A percentile compares a stretch with the other conserved stretches of the same genome.
phyloP scores from a whole-genome alignment of 2,113 vertebrate species.

The Axis porcinus region DNA sequence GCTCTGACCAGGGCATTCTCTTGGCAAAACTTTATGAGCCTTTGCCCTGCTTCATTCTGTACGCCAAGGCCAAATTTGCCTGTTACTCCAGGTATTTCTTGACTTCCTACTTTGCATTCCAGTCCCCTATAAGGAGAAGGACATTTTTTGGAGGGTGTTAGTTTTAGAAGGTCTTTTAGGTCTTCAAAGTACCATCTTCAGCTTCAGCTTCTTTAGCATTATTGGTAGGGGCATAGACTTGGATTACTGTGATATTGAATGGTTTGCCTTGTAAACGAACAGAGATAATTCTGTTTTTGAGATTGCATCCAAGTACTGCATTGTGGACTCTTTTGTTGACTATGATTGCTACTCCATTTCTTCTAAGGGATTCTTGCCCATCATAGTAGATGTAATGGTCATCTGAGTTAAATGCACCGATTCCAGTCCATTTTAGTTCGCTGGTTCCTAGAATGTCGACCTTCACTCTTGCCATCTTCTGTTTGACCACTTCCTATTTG shows the following conservation, averaged over 20 bases:
- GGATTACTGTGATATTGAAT: neutral
- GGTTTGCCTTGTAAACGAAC: neutral
- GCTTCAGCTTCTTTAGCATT: neutral
- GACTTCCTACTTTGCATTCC: neutral
- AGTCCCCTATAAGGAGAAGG: neutral
- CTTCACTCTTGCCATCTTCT: neutral
- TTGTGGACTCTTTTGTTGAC: neutral
- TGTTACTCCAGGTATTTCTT: neutral
- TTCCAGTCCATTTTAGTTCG: neutral
- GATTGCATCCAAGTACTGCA: neutral
- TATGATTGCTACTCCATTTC: neutral
- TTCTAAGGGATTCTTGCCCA: neutral
- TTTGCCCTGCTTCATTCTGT: neutral
- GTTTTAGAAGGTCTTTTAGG: neutral
- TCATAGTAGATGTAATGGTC: neutral
- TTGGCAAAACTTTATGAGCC: neutral
- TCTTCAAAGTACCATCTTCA: neutral
- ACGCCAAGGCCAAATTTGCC: neutral
- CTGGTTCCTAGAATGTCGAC: neutral
- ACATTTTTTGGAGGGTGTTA: neutral
- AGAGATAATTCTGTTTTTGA: neutral
- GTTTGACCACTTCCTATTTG: neutral
- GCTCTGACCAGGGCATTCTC: neutral
- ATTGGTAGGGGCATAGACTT: neutral
- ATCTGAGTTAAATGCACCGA: neutral